Base-by-base conservation (phyloP, 2,113 vertebrate species). In the Percina caprodes region DNA sequence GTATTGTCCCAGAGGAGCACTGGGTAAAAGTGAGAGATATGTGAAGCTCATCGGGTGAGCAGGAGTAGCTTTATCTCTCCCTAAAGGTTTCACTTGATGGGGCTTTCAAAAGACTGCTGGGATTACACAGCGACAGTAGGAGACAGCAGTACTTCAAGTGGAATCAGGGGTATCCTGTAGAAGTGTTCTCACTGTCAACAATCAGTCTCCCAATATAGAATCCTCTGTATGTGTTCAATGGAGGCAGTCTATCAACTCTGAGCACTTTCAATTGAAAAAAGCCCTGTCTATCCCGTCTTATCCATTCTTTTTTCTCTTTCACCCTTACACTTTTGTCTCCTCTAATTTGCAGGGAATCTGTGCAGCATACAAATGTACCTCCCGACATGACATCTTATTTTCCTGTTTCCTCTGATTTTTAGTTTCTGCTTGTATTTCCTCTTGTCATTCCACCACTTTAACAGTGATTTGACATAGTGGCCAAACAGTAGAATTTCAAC, bases 101-200 rank as follows among this genome's bases (percentile, higher is more conserved):
- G 23, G 58, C 66, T 55, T 81, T 82, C 62, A 74, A 21, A 42
- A 79, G 79, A 70, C 61, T 59, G 78, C 52, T 26, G 71, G 89
- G 87, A 87, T 86, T 86, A 84, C 74, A 55, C 0, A 0, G 74
- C 10, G 52, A 83, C 70, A 73, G 74, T 12, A 65, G 75, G 68
- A 73, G 74, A 59, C 54, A 65, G 82, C 74, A 54, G 35, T 79
- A 55, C 74, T 67, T 87, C 87, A 85, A 83, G 74, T 83, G 70
- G 74, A 81, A 81, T 85, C 77, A 79, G 42, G 66, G 63, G 69
- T 69, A 16, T 85, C 82, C 76, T 60, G 66, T 59, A 62, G 51
- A 79, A 54, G 18, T 60, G 54, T 76, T 82, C n/a, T 77, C 49
- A 18, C 54, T 77, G 73, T 74, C 79, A 80, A 66, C 73, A 70